Percentiles rank a stretch among this genome's conserved stretches.
Conservation (phyloP, 2,888 invertebrate species). For the Aphidius colemani region DNA sequence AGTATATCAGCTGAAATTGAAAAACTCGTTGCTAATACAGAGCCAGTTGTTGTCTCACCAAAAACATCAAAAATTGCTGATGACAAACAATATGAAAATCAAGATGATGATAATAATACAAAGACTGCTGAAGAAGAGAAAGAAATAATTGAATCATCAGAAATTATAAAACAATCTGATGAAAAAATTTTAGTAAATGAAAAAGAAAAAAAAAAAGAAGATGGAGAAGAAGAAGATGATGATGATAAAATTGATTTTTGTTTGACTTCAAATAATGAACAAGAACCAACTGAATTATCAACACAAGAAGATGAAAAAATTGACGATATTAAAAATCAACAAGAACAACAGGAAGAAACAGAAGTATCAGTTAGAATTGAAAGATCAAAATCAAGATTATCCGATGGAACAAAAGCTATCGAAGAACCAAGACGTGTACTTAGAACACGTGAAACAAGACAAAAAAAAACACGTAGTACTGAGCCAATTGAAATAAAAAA, state of each 20-base stretch:
- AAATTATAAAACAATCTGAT: neutral
- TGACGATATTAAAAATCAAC: conserved; percentile 40
- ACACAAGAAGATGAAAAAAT: conserved; percentile 17
- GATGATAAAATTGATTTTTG: neutral
- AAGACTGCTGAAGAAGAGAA: conserved; percentile 30
- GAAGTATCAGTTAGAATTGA: too few relatives aligned
- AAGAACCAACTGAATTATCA: conserved; percentile 22
- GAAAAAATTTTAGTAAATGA: neutral
- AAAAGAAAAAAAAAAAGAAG: neutral
- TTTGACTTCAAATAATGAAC: conserved; percentile 7
- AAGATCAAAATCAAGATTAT: too few relatives aligned
- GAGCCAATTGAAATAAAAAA: too few relatives aligned
- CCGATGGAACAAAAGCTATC: too few relatives aligned
- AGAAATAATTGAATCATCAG: neutral
- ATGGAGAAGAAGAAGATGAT: conserved; percentile 3
- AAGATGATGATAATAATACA: neutral
- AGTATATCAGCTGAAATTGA: conserved; percentile 40
- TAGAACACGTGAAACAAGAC: too few relatives aligned
- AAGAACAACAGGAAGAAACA: too few relatives aligned
- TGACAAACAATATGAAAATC: conserved; percentile 3
- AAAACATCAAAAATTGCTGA: conserved; percentile 9
- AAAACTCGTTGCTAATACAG: conserved; percentile 5
- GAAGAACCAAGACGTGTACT: too few relatives aligned
- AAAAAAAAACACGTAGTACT: too few relatives aligned
- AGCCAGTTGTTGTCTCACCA: neutral